These are phyloP conservation scores for Python bivittatus DNA, from an alignment of 2,113 vertebrate genomes.

Conservation along the genomic window DNA sequence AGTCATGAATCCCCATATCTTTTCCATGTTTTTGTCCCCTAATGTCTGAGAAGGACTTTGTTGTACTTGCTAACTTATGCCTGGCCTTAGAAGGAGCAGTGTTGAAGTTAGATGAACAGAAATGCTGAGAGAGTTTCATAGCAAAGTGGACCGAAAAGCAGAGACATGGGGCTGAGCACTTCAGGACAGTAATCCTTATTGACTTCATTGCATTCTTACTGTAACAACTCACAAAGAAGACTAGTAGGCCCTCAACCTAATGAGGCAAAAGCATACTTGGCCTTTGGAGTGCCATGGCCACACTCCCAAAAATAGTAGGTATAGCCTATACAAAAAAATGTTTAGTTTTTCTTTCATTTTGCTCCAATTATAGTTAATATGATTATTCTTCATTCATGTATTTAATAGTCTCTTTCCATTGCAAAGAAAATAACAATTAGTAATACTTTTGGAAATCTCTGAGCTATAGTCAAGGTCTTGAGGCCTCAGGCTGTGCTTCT, in stretches of 20 bases:
- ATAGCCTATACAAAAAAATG: background rate
- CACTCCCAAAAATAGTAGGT: background rate
- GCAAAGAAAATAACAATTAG: background rate
- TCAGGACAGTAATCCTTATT: background rate
- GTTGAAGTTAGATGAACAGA: background rate
- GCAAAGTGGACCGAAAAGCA: background rate
- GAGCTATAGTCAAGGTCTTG: background rate
- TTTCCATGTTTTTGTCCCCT: background rate
- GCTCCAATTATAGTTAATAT: background rate
- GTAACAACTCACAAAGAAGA: background rate
- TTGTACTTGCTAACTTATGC: background rate
- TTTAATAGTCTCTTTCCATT: background rate
- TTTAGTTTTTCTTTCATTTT: background rate
- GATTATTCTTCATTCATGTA: background rate
- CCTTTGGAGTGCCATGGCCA: background rate
- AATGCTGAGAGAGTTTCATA: background rate
- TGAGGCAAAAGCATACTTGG: background rate
- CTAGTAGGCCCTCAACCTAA: background rate
- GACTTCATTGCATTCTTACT: background rate
- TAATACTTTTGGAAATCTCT: background rate
- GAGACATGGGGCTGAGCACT: background rate
- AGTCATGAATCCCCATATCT: background rate
- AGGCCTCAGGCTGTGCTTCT: background rate
- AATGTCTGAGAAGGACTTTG: background rate
- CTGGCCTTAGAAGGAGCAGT: background rate